phyloP scores from a whole-genome alignment of 2,113 vertebrate species.

The Neolamprologus sp. region DNA sequence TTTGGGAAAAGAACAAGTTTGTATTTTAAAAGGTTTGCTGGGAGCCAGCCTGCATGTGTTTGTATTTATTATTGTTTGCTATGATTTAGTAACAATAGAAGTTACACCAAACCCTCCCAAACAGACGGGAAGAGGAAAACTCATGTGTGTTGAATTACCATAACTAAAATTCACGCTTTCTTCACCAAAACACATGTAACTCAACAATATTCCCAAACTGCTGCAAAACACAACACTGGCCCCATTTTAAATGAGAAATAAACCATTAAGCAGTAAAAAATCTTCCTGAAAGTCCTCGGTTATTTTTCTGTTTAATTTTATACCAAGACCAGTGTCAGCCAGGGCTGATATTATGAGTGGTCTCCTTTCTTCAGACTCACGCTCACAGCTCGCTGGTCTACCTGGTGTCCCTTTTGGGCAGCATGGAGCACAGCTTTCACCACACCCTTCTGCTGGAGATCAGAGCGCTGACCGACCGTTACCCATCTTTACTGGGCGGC shows the following conservation, averaged over 20 bases:
- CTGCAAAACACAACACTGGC: not conserved
- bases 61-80: conserved; percentile 29
- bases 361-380: conserved; percentile 61
- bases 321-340: not conserved
- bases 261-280: not conserved
- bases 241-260: not conserved
- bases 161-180: not conserved
- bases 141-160: not conserved
- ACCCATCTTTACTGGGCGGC: conserved; percentile 75
- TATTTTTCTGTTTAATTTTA: not conserved
- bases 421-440: conserved; percentile 86
- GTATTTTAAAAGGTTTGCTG: not conserved
- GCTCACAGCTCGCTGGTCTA: conserved; percentile 80
- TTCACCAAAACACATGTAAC: not conserved
- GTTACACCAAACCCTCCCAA: not conserved
- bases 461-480: conserved; percentile 78
- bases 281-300: not conserved
- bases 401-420: conserved; percentile 84
- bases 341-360: not conserved
- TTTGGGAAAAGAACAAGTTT: not conserved
- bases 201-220: not conserved
- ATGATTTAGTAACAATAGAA: not conserved
- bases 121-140: not conserved
- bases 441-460: conserved; percentile 88
- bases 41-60: conserved; percentile 8